phyloP scores from a whole-genome alignment of 2,797 vertebrate species.

The Catostomus latipinnis region DNA sequence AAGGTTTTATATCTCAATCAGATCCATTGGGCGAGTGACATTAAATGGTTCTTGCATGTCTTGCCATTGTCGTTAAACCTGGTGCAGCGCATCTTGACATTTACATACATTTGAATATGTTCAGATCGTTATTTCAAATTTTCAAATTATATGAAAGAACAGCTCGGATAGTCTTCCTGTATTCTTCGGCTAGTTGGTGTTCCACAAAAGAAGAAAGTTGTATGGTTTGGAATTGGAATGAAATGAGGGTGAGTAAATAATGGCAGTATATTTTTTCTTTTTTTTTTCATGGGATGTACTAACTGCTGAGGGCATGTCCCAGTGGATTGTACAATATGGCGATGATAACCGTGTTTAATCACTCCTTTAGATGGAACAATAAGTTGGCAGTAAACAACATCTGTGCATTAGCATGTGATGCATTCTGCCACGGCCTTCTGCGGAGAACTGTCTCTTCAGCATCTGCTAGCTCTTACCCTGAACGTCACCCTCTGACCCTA shows the following conservation, averaged over 20 bases:
- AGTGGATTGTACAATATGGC: constrained; percentile 50
- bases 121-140: no score
- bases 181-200: no score
- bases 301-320: constrained; percentile 44
- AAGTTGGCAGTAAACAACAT: constrained; percentile 68
- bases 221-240: no score
- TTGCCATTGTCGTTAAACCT: no score
- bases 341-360: constrained; percentile 50
- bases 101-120: no score
- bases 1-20: no score
- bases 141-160: no score
- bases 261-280: background rate
- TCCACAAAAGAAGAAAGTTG: no score
- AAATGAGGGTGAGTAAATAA: background rate
- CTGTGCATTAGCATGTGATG: constrained; percentile 59
- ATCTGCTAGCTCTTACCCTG: constrained; percentile 50
- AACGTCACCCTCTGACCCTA: constrained; percentile 18
- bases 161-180: no score
- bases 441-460: constrained; percentile 60
- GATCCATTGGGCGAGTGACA: no score
- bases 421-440: constrained; percentile 60
- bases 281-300: background rate
- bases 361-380: constrained; percentile 54
- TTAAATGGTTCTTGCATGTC: no score
- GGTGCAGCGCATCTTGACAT: no score